A percentile compares a stretch with the other conserved stretches of the same genome.
These are phyloP conservation scores for Agrotis clavis DNA, from an alignment of 2,888 invertebrate species.

Conservation along the genomic window DNA sequence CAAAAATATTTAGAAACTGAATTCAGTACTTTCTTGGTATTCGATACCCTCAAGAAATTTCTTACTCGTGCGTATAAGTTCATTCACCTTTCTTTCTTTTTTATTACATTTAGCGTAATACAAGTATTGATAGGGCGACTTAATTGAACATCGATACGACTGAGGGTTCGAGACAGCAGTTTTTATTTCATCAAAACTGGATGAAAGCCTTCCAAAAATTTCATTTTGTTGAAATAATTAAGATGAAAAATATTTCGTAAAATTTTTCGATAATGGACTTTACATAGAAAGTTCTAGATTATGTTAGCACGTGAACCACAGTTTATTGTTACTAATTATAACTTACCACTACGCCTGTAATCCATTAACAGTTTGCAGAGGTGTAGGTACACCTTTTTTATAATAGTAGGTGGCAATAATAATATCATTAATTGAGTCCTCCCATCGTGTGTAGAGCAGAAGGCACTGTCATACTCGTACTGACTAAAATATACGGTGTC, in stretches of 20 bases:
- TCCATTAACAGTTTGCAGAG: too few species aligned
- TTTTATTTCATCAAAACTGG: constrained; percentile 39
- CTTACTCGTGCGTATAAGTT: constrained; percentile 3
- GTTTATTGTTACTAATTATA: neutral
- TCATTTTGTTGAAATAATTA: constrained; percentile 20
- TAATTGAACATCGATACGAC: constrained; percentile 20
- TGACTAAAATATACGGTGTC: too few species aligned
- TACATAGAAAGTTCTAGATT: neutral
- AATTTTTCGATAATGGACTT: neutral
- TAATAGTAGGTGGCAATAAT: too few species aligned
- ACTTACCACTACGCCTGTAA: too few species aligned
- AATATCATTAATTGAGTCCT: too few species aligned
- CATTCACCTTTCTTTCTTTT: constrained; percentile 1
- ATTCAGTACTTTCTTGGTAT: neutral
- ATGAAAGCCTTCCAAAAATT: constrained; percentile 25
- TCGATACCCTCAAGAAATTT: neutral
- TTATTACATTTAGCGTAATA: neutral
- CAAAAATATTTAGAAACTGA: neutral
- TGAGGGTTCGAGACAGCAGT: constrained; percentile 5
- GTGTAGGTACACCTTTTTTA: too few species aligned
- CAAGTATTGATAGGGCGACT: neutral
- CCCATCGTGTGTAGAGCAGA: too few species aligned
- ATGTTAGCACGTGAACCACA: neutral
- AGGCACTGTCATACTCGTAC: too few species aligned
- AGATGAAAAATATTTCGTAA: constrained; percentile 10